Evolutionary conservation across 2,113 vertebrate genomes (phyloP).

Genomic region (Cygnus atratus): DNA sequence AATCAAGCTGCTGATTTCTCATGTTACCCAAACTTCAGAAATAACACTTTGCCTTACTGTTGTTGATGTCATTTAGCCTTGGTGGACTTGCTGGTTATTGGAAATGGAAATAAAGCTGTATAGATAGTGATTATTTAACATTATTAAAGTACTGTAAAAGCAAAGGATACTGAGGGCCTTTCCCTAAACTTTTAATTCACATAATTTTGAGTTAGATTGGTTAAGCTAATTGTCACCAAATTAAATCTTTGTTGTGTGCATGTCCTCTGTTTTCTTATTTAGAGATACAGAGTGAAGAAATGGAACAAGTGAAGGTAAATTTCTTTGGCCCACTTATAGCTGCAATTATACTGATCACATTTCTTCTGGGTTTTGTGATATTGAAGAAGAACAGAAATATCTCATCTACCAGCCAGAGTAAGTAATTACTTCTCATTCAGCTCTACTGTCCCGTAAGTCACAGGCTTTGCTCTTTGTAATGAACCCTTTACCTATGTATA

Average conservation of each 20-base stretch:
- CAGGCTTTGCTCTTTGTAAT: not conserved
- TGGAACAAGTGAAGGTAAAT: not conserved
- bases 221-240: not conserved
- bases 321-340: conserved; percentile 39
- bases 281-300: conserved; percentile 26
- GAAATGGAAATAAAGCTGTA: not conserved
- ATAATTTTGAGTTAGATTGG: not conserved
- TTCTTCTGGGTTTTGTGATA: conserved; percentile 35
- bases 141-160: not conserved
- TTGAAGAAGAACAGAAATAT: conserved; percentile 31
- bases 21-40: not conserved
- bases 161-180: not conserved
- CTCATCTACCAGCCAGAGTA: conserved; percentile 36
- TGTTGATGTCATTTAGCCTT: not conserved
- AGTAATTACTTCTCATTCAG: conserved; percentile 16
- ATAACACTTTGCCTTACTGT: not conserved
- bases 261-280: conserved; percentile 16
- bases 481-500: not conserved
- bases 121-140: not conserved
- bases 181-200: not conserved
- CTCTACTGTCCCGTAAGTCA: not conserved
- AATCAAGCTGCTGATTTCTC: not conserved
- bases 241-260: not conserved
- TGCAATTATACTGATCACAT: not conserved
- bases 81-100: not conserved